Evolutionary conservation across 2,797 vertebrate species (phyloP).

Genomic region (Octomys mimax): DNA sequence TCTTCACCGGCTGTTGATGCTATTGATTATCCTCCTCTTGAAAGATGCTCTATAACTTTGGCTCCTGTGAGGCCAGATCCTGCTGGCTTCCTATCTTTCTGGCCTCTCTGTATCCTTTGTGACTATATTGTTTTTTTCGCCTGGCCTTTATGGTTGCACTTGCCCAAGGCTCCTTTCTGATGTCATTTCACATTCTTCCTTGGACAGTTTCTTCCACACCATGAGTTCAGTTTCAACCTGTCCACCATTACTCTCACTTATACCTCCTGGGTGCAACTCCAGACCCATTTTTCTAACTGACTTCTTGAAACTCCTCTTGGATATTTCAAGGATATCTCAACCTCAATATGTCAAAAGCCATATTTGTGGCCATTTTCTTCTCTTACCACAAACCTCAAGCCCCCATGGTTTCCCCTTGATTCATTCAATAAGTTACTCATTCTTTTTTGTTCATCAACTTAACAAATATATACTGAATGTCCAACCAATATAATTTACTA

Average conservation of each 20-base stretch:
- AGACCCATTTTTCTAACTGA: background rate
- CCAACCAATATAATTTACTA: background rate
- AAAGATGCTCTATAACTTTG: background rate
- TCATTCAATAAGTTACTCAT: background rate
- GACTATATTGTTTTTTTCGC: background rate
- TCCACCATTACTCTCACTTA: background rate
- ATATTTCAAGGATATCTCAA: conserved; percentile 11
- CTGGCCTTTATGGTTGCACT: background rate
- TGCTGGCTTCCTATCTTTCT: background rate
- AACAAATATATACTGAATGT: background rate
- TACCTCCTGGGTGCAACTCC: background rate
- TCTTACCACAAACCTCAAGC: background rate
- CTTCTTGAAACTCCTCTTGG: background rate
- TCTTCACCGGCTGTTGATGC: background rate
- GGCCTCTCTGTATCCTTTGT: background rate
- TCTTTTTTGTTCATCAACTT: background rate
- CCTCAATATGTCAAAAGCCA: background rate
- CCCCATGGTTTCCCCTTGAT: background rate
- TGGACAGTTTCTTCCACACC: background rate
- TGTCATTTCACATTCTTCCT: background rate
- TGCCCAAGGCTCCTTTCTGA: background rate
- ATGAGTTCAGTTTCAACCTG: background rate
- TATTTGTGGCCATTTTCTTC: conserved; percentile 27
- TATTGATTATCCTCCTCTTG: background rate
- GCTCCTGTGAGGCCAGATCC: background rate